Evolutionary conservation across 2,888 invertebrate genomes (phyloP).

Genomic region (Calameuta pallipes): DNA sequence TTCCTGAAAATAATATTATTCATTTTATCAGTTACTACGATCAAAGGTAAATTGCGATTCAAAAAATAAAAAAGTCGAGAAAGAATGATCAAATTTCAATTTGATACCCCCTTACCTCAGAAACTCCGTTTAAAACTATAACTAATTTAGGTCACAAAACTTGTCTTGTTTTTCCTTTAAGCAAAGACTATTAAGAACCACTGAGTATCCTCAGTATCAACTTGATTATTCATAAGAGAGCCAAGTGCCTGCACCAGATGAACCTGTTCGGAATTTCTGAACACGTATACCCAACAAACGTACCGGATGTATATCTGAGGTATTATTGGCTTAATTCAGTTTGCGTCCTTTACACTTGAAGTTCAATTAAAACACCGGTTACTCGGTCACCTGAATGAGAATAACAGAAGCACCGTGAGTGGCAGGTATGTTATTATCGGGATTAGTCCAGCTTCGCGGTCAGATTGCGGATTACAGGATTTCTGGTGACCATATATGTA

Average conservation of each 20-base stretch:
- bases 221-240: not conserved
- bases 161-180: not conserved
- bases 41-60: not conserved
- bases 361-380: not conserved
- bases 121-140: not conserved
- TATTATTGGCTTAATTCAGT: not conserved
- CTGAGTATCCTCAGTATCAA: not conserved
- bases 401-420: not conserved
- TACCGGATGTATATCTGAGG: not conserved
- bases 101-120: not conserved
- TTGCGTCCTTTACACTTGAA: not conserved
- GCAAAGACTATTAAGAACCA: not conserved
- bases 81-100: not conserved
- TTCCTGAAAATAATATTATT: not conserved
- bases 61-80: not conserved
- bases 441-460: not conserved
- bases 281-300: not conserved
- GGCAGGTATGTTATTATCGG: not conserved
- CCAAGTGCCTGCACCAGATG: not conserved
- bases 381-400: not conserved
- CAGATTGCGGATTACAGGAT: not conserved
- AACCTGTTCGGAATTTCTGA: not conserved
- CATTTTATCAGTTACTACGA: not conserved
- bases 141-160: not conserved
- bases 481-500: not conserved